Conservation (phyloP, 2,888 invertebrate genomes). For the Epinotia brunnichana region DNA sequence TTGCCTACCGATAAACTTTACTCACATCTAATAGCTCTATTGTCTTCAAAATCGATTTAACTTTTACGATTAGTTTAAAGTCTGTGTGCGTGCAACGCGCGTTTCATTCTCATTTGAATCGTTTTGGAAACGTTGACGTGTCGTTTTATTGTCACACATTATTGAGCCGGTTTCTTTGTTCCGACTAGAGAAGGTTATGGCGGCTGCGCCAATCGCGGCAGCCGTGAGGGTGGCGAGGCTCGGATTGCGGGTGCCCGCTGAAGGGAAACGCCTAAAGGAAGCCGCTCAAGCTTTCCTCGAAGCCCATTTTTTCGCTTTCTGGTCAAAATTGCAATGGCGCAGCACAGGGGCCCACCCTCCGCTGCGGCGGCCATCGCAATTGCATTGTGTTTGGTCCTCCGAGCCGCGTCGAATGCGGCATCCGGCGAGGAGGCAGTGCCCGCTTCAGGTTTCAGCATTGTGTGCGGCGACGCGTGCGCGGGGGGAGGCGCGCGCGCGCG, state of each 20-base stretch:
- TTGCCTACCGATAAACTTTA: slow-evolving; percentile 36
- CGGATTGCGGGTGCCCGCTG: slow-evolving; percentile 9
- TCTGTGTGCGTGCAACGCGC: slow-evolving; percentile 27
- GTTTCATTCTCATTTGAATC: slow-evolving; percentile 39
- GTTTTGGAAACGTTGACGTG: slow-evolving; percentile 32
- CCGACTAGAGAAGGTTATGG: slow-evolving; percentile 11
- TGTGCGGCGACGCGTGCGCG: slow-evolving; percentile 63
- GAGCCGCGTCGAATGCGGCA: slow-evolving; percentile 59
- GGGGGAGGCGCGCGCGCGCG: slow-evolving; percentile 50
- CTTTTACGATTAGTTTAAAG: slow-evolving; percentile 37
- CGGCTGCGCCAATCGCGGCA: slow-evolving; percentile 19
- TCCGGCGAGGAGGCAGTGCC: slow-evolving; percentile 55
- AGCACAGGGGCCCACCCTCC: slow-evolving; percentile 35
- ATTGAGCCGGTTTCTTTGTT: slow-evolving; percentile 18
- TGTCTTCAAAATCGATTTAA: slow-evolving; percentile 35
- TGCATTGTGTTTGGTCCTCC: slow-evolving; percentile 49
- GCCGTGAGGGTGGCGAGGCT: slow-evolving; percentile 35
- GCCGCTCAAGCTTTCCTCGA: slow-evolving; percentile 29
- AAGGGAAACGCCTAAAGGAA: slow-evolving; percentile 26
- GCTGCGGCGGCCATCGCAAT: slow-evolving; percentile 47
- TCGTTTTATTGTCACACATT: slow-evolving; percentile 30
- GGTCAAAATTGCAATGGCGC: slow-evolving; percentile 31
- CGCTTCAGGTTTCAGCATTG: slow-evolving; percentile 69
- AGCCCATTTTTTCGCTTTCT: slow-evolving; percentile 31
- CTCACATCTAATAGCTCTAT: slow-evolving; percentile 42